Conservation (phyloP, 2,113 vertebrate species). For the Lampris incognitus region DNA sequence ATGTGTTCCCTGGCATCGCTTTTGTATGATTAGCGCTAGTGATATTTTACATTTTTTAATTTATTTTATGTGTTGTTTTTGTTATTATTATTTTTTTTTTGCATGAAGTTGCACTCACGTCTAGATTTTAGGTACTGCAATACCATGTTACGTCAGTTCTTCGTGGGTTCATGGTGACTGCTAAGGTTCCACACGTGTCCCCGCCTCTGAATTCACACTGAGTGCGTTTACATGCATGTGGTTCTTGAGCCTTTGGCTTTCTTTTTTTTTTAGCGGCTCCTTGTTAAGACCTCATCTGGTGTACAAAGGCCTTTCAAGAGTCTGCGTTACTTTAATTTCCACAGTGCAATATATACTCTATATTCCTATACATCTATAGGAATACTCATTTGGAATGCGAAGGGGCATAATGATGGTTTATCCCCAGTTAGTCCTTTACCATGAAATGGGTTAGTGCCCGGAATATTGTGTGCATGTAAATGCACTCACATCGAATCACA, state of each 20-base stretch:
- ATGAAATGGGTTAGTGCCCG: conserved; percentile 5
- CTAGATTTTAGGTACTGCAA: conserved; percentile 48
- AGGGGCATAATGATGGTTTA: neutral
- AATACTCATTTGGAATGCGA: neutral
- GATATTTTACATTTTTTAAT: conserved; percentile 40
- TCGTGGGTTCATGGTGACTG: conserved; percentile 53
- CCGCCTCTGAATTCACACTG: conserved; percentile 38
- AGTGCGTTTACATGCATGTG: conserved; percentile 54
- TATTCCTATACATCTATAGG: neutral
- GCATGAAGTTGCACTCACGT: conserved; percentile 78
- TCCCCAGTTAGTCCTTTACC: neutral
- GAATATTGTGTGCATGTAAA: conserved; percentile 47
- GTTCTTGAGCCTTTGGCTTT: too few relatives aligned
- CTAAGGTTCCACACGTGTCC: conserved; percentile 47
- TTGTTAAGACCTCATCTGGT: neutral
- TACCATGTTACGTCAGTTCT: conserved; percentile 60
- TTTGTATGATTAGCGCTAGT: conserved; percentile 68
- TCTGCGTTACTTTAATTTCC: neutral
- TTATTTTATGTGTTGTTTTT: conserved; percentile 11
- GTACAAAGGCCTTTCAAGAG: neutral
- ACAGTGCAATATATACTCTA: neutral
- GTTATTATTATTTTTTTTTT: conserved; percentile 52
- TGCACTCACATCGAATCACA: conserved; percentile 45
- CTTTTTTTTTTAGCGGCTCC: neutral
- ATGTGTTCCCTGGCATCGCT: conserved; percentile 55